Evolutionary conservation across 2,113 vertebrate species (phyloP), one percentile per base, ranked within the genome.

Genomic region (Megalops atlanticus): DNA sequence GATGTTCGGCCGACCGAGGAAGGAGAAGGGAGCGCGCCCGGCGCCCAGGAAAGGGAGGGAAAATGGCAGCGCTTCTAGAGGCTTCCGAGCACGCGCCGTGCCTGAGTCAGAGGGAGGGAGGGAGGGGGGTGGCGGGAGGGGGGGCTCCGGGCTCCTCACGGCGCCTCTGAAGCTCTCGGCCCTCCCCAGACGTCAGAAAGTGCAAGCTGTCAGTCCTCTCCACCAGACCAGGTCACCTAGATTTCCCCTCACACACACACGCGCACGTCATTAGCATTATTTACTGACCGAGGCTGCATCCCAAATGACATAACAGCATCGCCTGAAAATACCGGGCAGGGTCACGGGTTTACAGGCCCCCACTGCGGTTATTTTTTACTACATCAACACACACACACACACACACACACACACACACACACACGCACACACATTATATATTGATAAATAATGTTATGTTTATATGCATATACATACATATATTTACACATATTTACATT

Each of bases 1-100:
- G 93, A 96, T 95, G 95, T 95, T 96, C 94, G 91, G 85, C 86
- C 89, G 89, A 94, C 94, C 92, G 91, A 89, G 94, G 94, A 92
- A 92, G 84, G 89, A 78, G 86, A 88, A 87, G 86, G 31, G 76
- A 88, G 92, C 88, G 86, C 87, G 90, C 89, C 82, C 89, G 31
- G 80, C 70, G 87, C 85, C 40, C 76, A 86, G 88, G 90, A 90
- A 80, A 89, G 38, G 82, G 70, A 70, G 33, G 74, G 83, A 81
- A 89, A 87, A 85, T 1, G 83, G 88, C 84, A 90, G 91, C 88
- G 54, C 84, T 80, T 92, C 85, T 84, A 76, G 73, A 75, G 78
- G 68, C 24, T 80, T 80, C 78, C 33, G 70, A 43, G 43, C 40
- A 41, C 33, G 68, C 15, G 68, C 75, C 75, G 69, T 36, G 43